Evolutionary conservation across 2,113 vertebrate genomes (phyloP), one percentile per base, ranked within the genome.

Genomic region (Ophthalmolycus amberensis): DNA sequence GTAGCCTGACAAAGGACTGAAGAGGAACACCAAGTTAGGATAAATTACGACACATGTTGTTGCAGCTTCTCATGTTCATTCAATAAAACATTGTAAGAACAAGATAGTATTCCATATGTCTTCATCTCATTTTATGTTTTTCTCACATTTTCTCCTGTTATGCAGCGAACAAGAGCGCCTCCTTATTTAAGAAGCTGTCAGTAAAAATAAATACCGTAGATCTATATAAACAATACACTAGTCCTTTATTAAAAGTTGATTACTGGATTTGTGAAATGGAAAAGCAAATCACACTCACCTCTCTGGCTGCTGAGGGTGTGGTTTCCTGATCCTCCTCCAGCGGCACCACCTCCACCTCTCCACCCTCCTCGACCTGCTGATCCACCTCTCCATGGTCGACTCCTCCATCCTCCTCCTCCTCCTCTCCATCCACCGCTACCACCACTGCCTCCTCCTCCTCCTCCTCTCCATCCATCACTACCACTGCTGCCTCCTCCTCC

Each of bases 1-100:
- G 96, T 97, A 34, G 95, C 85, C 3, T 98, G 97, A 32, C 82
- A 86, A 42, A 86, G 80, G 32, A 74, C 93, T 93, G 73, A 15
- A 73, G 56, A 72, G 52, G 83, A 4, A 46, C 14, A 59, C 1
- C 18, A 25, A 58, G 54, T 25, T 0, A 42, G 27, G 22, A 46
- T 15, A 6, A n/a, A 52, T 25, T 4, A 44, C 32, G 7, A 50
- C n/a, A 7, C n/a, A 52, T 6, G 9, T 20, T 65, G 34, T 20
- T 60, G 32, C 20, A 79, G 38, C 10, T 32, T 11, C 46, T 8
- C 0, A 22, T n/a, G 22, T 42, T 22, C 9, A 54, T 37, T 1
- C 37, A 8, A 18, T 50, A 63, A n/a, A 34, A n/a, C 5, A 2
- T 4, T 16, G 1, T 1, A 65, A 10, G 18, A 42, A 63, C 6